These are phyloP conservation scores for Loriculus beryllinus DNA, from an alignment of 2,797 vertebrate species.

Conservation along the genomic window DNA sequence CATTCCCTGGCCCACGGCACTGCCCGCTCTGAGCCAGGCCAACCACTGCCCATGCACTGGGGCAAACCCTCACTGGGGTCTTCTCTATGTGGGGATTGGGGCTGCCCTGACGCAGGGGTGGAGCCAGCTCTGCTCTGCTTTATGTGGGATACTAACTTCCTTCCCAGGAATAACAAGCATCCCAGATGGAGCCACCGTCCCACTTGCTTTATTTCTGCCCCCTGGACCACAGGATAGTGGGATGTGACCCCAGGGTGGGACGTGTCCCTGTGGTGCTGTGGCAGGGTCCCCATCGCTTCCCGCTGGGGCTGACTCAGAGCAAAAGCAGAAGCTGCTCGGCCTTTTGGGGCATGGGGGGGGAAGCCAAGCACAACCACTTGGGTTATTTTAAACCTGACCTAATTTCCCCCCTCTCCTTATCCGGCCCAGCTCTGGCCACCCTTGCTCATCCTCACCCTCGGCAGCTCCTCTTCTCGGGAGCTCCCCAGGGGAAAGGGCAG, in stretches of 20 bases:
- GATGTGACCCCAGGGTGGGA: background rate
- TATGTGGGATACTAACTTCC: background rate
- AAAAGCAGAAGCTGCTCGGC: constrained; percentile 80
- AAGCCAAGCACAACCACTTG: constrained; percentile 76
- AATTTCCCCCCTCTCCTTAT: constrained; percentile 41
- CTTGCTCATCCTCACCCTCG: background rate
- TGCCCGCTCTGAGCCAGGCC: background rate
- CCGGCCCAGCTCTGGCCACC: background rate
- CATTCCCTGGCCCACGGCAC: background rate
- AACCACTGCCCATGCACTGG: fast-evolving
- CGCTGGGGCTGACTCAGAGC: constrained; percentile 71
- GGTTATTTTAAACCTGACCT: constrained; percentile 77
- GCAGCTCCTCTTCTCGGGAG: background rate
- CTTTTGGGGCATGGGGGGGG: constrained; percentile 28
- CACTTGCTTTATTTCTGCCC: background rate
- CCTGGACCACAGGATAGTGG: fast-evolving
- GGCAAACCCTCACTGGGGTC: background rate
- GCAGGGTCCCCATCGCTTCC: background rate
- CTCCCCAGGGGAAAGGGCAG: background rate
- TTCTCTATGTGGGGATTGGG: background rate
- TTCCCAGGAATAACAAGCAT: background rate
- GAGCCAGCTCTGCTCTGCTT: background rate
- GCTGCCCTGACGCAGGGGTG: background rate
- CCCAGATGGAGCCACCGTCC: background rate
- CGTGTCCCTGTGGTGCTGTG: background rate